Percentiles rank a stretch among this genome's conserved stretches.
These are phyloP conservation scores for Poeciliopsis prolifica DNA, from an alignment of 2,113 vertebrate genomes.

Conservation along the genomic window DNA sequence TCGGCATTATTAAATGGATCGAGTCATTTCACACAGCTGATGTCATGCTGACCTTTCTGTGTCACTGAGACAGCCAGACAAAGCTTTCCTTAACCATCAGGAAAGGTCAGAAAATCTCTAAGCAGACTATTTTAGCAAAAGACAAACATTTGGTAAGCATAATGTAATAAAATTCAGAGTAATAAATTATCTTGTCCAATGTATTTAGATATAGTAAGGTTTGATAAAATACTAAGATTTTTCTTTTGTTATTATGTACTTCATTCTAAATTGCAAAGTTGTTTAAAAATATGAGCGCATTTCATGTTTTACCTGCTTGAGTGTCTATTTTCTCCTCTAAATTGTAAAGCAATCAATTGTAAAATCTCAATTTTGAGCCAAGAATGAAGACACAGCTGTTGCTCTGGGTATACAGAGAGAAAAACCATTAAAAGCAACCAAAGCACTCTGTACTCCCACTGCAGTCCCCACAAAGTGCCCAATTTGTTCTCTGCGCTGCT, in stretches of 20 bases:
- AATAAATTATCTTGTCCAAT: neutral
- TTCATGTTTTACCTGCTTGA: neutral
- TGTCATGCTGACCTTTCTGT: neutral
- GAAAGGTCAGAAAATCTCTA: neutral
- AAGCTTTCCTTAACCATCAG: neutral
- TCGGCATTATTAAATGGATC: neutral
- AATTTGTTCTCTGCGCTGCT: neutral
- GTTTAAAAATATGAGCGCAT: neutral
- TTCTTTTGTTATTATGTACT: neutral
- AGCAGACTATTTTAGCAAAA: no score
- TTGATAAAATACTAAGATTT: neutral
- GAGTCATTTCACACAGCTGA: neutral
- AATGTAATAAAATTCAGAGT: neutral
- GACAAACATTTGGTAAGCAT: neutral
- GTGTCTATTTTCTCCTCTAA: neutral
- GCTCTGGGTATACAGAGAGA: no score
- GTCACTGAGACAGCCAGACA: neutral
- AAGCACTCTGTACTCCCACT: neutral
- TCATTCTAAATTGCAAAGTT: neutral
- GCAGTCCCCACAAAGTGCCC: neutral
- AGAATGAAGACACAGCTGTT: neutral
- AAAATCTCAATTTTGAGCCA: neutral
- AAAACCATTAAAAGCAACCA: neutral
- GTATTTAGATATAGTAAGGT: neutral
- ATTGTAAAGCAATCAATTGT: neutral